Evolutionary conservation across 2,797 vertebrate species (phyloP).

Genomic region (Sebastes nivosus): DNA sequence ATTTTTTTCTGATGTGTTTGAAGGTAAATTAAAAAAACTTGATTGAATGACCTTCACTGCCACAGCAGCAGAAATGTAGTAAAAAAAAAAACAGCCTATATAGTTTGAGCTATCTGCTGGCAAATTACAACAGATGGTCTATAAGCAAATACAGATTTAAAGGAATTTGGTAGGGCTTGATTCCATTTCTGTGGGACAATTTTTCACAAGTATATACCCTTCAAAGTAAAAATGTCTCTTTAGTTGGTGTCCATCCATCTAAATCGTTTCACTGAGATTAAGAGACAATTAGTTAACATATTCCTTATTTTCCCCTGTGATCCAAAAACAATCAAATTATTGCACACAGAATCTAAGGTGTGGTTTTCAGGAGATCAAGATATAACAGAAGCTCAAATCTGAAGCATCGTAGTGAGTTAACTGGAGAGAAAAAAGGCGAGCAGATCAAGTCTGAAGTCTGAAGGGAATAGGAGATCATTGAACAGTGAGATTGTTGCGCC

Average conservation of each 20-base stretch:
- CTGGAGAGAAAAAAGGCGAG: neutral
- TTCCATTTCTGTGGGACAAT: neutral
- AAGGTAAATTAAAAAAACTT: too few relatives aligned
- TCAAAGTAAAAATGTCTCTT: neutral
- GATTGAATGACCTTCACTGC: neutral
- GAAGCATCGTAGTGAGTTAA: neutral
- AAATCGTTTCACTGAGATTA: too few relatives aligned
- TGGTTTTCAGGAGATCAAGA: neutral
- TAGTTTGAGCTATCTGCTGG: neutral
- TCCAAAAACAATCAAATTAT: too few relatives aligned
- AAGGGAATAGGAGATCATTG: neutral
- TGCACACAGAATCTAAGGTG: neutral
- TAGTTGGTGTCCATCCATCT: neutral
- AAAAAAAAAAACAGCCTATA: neutral
- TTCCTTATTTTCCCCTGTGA: neutral
- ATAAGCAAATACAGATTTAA: neutral
- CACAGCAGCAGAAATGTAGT: neutral
- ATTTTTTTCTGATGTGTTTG: neutral
- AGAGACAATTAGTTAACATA: neutral
- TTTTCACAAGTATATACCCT: neutral
- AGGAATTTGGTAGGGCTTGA: rapidly evolving
- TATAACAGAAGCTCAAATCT: neutral
- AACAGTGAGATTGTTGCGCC: neutral
- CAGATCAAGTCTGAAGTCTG: neutral
- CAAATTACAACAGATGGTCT: neutral